Evolutionary conservation across 2,113 vertebrate species (phyloP).

Genomic region (Dipodomys spectabilis): DNA sequence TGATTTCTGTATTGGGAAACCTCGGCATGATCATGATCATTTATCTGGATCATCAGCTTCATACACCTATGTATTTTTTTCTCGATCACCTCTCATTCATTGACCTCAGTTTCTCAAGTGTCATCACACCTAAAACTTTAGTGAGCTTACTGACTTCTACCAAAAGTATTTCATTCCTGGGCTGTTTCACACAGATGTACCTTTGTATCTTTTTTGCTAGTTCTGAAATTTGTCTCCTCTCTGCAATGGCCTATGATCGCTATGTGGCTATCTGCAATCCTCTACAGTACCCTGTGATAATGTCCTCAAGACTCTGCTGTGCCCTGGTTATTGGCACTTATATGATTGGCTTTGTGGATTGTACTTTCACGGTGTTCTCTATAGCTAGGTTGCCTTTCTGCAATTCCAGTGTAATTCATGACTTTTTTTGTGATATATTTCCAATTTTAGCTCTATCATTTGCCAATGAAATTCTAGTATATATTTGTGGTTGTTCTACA

Average conservation of each 20-base stretch:
- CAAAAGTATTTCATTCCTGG: not conserved
- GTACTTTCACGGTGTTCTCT: not conserved
- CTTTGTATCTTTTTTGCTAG: not conserved
- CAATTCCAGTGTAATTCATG: slow-evolving; percentile 34
- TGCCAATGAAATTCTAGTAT: not conserved
- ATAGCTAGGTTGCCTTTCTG: not conserved
- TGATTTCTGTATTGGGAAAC: slow-evolving; percentile 42
- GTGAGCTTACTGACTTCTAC: not conserved
- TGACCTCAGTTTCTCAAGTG: slow-evolving; percentile 14
- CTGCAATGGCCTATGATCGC: slow-evolving; percentile 5
- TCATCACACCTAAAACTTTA: slow-evolving; percentile 57
- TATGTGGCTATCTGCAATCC: not conserved
- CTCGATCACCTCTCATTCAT: slow-evolving; percentile 59
- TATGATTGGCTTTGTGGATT: not conserved
- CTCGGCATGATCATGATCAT: not conserved
- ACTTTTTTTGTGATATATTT: slow-evolving; percentile 68
- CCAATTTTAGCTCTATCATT: not conserved
- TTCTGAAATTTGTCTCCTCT: slow-evolving; percentile 23
- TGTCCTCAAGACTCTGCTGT: not conserved
- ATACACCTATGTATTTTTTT: slow-evolving; percentile 66
- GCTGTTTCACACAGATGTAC: slow-evolving; percentile 42
- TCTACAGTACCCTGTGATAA: not conserved
- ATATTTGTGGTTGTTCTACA: not conserved
- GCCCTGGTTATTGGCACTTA: no score
- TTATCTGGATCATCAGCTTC: not conserved